These are phyloP conservation scores for Odontesthes bonariensis DNA, from an alignment of 2,113 vertebrate species.

Conservation along the genomic window DNA sequence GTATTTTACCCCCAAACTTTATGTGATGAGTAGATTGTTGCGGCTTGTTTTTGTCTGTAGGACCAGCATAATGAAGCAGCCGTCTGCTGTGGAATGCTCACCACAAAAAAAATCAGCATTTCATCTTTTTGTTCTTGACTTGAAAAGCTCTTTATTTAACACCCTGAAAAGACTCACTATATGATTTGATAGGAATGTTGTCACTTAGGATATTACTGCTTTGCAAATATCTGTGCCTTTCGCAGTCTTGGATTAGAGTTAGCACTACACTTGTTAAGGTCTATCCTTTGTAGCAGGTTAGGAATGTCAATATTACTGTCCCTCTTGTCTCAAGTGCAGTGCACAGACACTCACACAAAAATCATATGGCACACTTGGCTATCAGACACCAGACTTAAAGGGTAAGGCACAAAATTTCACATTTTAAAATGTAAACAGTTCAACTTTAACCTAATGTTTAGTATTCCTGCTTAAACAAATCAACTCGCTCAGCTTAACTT, in stretches of 20 bases:
- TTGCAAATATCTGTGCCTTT: slow-evolving; percentile 82
- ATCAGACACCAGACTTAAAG: slow-evolving; percentile 56
- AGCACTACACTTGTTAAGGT: slow-evolving; percentile 72
- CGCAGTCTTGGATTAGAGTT: slow-evolving; percentile 71
- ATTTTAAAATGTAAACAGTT: slow-evolving; percentile 32
- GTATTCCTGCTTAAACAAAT: slow-evolving; percentile 47
- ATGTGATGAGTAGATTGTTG: slow-evolving; percentile 63
- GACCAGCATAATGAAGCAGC: slow-evolving; percentile 74
- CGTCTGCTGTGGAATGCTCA: slow-evolving; percentile 72
- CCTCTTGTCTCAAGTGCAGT: slow-evolving; percentile 53
- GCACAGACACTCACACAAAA: slow-evolving; percentile 50
- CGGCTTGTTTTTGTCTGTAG: slow-evolving; percentile 61
- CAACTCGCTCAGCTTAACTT: slow-evolving; percentile 35
- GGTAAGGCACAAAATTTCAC: slow-evolving; percentile 31
- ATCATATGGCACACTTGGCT: slow-evolving; percentile 51
- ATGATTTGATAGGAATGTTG: slow-evolving; percentile 76
- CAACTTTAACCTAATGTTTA: slow-evolving; percentile 34
- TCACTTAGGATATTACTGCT: slow-evolving; percentile 76
- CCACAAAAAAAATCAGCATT: slow-evolving; percentile 67
- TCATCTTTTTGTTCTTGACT: slow-evolving; percentile 68
- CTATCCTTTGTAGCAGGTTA: slow-evolving; percentile 71
- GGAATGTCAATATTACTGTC: slow-evolving; percentile 68
- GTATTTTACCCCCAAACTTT: slow-evolving; percentile 35
- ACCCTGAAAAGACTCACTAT: slow-evolving; percentile 68
- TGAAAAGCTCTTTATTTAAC: slow-evolving; percentile 64